These are phyloP conservation scores for Phataginus tricuspis DNA, from an alignment of 2,797 vertebrate species.

Conservation along the genomic window DNA sequence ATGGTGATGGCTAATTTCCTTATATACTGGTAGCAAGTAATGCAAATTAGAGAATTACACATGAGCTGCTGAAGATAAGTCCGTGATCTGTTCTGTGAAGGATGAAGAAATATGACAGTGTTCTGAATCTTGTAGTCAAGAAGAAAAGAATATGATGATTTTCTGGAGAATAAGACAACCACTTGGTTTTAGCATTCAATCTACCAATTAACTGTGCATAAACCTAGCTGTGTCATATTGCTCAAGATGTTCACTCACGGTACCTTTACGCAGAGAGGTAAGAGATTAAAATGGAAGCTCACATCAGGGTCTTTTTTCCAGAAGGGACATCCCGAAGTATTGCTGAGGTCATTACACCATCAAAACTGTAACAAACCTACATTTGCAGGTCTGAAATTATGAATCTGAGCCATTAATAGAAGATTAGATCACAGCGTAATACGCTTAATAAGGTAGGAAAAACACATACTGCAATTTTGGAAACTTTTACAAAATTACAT, in stretches of 20 bases:
- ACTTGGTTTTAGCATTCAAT: neutral
- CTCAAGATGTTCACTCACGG: neutral
- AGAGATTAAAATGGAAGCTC: slow-evolving; percentile 1
- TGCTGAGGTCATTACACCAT: neutral
- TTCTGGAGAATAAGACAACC: neutral
- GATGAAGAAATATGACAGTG: neutral
- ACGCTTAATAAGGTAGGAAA: neutral
- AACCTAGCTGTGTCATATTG: neutral
- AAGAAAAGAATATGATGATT: neutral
- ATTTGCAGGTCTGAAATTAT: neutral
- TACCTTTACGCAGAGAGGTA: neutral
- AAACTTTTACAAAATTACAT: neutral
- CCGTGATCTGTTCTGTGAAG: neutral
- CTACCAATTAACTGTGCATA: neutral
- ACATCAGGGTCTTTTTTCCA: neutral
- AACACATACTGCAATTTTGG: neutral
- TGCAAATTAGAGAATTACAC: neutral
- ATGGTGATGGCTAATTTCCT: neutral
- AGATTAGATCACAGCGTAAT: neutral
- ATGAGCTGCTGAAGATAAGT: neutral
- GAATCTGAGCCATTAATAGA: neutral
- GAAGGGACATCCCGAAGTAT: neutral
- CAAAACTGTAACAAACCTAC: neutral
- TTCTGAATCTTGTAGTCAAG: neutral
- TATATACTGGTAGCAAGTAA: neutral